Evolutionary conservation across 2,113 vertebrate genomes (phyloP).

Genomic region (Chauna torquata): DNA sequence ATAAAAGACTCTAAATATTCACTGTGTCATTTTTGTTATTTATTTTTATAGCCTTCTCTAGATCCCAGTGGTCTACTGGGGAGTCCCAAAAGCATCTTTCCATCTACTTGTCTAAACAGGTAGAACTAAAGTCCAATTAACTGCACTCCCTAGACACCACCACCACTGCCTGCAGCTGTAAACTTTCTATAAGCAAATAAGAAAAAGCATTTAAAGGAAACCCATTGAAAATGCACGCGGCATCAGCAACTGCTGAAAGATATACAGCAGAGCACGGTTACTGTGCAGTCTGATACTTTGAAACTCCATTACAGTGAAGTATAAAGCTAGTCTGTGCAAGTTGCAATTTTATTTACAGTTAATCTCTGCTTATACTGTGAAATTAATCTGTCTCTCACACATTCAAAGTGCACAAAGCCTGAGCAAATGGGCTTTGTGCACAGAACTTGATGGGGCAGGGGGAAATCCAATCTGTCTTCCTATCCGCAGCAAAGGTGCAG

Average conservation of each 20-base stretch:
- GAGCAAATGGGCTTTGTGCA: conserved; percentile 38
- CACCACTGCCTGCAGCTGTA: neutral
- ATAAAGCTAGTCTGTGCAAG: neutral
- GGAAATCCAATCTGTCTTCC: conserved; percentile 3
- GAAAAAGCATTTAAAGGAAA: conserved; percentile 17
- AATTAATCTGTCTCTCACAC: conserved; percentile 67
- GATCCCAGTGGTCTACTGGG: conserved; percentile 19
- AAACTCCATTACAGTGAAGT: conserved; percentile 46
- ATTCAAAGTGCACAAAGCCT: neutral
- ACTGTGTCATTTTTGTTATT: conserved; percentile 19
- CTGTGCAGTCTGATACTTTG: neutral
- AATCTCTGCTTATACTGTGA: conserved; percentile 61
- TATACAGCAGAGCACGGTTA: neutral
- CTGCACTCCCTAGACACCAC: neutral
- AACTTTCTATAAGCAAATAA: conserved; percentile 30
- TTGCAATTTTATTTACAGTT: conserved; percentile 64
- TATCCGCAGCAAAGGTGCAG: neutral
- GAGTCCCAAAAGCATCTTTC: conserved; percentile 40
- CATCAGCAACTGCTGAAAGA: conserved; percentile 10
- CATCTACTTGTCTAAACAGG: conserved; percentile 27
- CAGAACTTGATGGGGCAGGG: neutral
- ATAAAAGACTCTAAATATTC: neutral
- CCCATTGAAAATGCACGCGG: conserved; percentile 38
- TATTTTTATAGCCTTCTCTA: neutral
- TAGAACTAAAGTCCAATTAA: conserved; percentile 59